Percentiles rank a stretch among this genome's conserved stretches.
These are phyloP conservation scores for Distichodus sexfasciatus DNA, from an alignment of 2,797 vertebrate genomes.

Conservation along the genomic window DNA sequence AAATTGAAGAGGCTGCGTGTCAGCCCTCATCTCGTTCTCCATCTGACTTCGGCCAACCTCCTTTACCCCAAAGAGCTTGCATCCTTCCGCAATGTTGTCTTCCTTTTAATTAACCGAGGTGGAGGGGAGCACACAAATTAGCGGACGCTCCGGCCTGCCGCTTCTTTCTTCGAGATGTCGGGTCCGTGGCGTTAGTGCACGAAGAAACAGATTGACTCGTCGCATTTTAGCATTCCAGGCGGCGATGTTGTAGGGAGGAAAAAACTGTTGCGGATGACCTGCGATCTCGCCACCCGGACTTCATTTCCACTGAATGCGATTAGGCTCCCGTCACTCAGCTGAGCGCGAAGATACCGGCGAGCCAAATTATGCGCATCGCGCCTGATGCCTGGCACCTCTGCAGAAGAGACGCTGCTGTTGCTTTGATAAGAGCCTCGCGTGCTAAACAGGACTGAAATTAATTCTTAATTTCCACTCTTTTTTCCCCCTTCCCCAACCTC, in stretches of 20 bases:
- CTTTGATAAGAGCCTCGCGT: conserved; percentile 70
- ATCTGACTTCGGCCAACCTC: conserved; percentile 45
- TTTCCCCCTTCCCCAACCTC: too few relatives aligned
- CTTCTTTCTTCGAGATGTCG: too few relatives aligned
- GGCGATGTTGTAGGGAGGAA: conserved; percentile 40
- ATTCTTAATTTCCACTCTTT: conserved; percentile 76
- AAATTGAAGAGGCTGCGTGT: conserved; percentile 49
- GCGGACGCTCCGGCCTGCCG: not conserved
- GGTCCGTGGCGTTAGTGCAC: conserved; percentile 31
- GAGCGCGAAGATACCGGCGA: conserved; percentile 64
- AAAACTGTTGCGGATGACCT: conserved; percentile 49
- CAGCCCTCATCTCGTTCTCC: conserved; percentile 48
- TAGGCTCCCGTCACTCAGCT: conserved; percentile 70
- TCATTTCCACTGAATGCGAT: conserved; percentile 54
- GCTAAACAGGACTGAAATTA: conserved; percentile 76
- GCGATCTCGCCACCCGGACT: conserved; percentile 48
- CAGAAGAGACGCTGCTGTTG: conserved; percentile 75
- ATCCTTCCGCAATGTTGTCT: conserved; percentile 35
- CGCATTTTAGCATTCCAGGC: conserved; percentile 42
- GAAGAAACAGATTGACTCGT: conserved; percentile 33
- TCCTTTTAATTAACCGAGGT: conserved; percentile 46
- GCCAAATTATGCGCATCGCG: conserved; percentile 74
- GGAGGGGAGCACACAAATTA: conserved; percentile 41
- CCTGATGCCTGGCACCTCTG: conserved; percentile 61
- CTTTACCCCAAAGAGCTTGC: conserved; percentile 41